phyloP scores from a whole-genome alignment of 2,797 vertebrate genomes.

The Poeciliopsis infans region DNA sequence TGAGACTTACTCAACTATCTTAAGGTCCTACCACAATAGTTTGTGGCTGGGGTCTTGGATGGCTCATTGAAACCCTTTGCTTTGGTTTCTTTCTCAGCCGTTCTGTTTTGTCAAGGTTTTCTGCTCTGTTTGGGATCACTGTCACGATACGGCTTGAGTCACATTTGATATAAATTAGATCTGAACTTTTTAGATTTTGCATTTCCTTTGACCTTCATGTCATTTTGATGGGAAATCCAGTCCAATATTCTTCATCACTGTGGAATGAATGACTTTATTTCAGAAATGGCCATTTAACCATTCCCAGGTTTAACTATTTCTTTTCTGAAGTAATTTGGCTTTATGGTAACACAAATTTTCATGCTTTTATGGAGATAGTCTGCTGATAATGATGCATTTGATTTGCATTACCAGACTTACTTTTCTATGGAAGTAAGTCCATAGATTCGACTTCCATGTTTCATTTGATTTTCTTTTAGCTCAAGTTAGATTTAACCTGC shows the following conservation, averaged over 20 bases:
- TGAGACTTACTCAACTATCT: not conserved
- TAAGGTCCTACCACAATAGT: not conserved
- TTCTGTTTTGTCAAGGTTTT: not conserved
- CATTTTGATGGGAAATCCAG: not conserved
- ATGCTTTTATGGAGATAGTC: not conserved
- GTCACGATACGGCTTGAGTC: not conserved
- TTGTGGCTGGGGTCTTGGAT: not conserved
- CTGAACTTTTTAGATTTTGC: not conserved
- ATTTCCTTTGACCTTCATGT: not conserved
- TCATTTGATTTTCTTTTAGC: not conserved
- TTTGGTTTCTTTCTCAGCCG: not conserved
- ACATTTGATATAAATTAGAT: not conserved
- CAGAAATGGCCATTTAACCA: not conserved
- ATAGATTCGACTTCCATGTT: not conserved
- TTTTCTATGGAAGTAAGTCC: not conserved
- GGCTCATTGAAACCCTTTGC: not conserved
- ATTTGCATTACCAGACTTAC: not conserved
- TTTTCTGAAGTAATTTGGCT: not conserved
- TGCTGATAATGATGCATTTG: not conserved
- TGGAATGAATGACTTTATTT: not conserved
- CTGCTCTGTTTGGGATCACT: not conserved
- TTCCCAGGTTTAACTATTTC: not conserved
- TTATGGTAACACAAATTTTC: not conserved
- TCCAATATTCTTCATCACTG: not conserved
- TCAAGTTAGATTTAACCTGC: not conserved